Conservation (phyloP, 2,888 invertebrate genomes). For the Saturnia pavonia region DNA sequence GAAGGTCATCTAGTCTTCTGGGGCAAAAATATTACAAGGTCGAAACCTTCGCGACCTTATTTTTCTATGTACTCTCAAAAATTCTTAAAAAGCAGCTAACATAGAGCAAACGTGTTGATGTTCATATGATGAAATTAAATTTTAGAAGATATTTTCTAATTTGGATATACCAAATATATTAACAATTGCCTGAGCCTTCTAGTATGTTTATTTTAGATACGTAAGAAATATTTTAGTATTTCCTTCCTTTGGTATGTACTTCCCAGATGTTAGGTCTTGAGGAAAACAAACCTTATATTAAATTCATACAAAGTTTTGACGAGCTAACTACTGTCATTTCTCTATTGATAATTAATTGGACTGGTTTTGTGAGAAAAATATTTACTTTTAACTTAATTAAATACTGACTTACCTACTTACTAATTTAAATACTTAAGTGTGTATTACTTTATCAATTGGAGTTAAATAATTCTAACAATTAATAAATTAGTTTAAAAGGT, state of each 20-base stretch:
- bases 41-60: background rate
- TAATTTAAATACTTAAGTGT: too few relatives aligned
- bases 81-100: background rate
- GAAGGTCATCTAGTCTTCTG: background rate
- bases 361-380: too few relatives aligned
- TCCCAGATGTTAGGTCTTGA: background rate
- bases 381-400: too few relatives aligned
- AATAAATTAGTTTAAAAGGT: too few relatives aligned
- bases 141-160: too few relatives aligned
- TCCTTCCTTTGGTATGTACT: background rate
- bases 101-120: background rate
- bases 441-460: too few relatives aligned
- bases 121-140: background rate
- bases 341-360: too few relatives aligned
- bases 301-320: too few relatives aligned
- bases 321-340: too few relatives aligned
- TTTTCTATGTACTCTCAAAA: background rate
- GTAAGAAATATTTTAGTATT: background rate
- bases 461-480: too few relatives aligned
- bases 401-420: too few relatives aligned
- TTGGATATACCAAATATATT: background rate
- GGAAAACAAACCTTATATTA: background rate
- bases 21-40: background rate
- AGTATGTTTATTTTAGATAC: background rate
- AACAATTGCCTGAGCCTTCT: background rate